Percentiles rank a stretch among this genome's conserved stretches.
Evolutionary conservation across 2,888 invertebrate genomes (phyloP).

Genomic region (Zhuqinia jingwanae): DNA sequence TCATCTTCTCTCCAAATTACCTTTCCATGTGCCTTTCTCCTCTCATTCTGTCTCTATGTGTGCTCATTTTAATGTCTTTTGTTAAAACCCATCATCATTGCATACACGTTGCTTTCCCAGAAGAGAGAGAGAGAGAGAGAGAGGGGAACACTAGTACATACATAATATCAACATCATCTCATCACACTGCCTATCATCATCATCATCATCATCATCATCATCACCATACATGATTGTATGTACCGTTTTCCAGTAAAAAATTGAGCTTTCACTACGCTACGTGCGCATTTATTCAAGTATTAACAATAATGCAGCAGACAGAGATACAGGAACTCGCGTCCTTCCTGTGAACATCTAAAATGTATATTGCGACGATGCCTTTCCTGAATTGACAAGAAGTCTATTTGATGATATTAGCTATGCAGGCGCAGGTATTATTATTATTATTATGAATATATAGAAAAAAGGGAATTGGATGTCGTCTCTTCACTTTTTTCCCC

Average conservation of each 20-base stretch:
- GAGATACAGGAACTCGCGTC: neutral
- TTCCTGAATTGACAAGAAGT: slow-evolving; percentile 15
- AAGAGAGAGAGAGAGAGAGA: too few species aligned
- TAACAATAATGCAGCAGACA: neutral
- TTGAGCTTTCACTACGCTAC: neutral
- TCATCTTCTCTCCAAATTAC: slow-evolving; percentile 1
- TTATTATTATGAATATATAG: slow-evolving; percentile 4
- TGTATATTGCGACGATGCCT: too few species aligned
- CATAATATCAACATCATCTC: too few species aligned
- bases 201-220: neutral
- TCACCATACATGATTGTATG: too few species aligned
- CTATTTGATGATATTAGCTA: neutral
- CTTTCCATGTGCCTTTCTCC: neutral
- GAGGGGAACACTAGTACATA: too few species aligned
- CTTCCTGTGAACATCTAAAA: neutral
- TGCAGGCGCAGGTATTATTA: neutral
- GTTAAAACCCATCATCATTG: neutral
- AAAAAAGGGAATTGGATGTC: slow-evolving; percentile 36
- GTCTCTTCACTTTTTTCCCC: neutral
- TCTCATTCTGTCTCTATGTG: neutral
- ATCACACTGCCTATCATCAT: slow-evolving; percentile 13
- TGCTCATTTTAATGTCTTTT: neutral
- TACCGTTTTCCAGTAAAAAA: slow-evolving; percentile 27
- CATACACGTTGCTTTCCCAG: neutral
- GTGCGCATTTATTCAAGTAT: slow-evolving; percentile 1